Evolutionary conservation across 2,888 invertebrate genomes (phyloP), one percentile per base, ranked within the genome.

Genomic region (Apodemia hepburni): DNA sequence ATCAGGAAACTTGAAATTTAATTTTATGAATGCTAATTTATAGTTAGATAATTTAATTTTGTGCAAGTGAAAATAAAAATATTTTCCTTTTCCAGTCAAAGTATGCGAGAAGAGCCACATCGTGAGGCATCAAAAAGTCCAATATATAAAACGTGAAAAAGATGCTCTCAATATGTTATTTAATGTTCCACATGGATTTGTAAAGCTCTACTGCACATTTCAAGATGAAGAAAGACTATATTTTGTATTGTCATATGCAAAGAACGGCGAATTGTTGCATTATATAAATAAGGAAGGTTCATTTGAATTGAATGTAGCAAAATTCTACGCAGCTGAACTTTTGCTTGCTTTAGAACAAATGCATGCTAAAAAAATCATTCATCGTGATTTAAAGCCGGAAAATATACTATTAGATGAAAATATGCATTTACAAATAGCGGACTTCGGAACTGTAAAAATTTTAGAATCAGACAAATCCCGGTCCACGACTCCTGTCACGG

Each of bases 381-480:
- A 99, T 87, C 95, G 98, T 65, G 99, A 99, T 87, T 92, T 99
- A 73, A 99, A 99, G 83, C 99, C 99, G 7, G 98, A 99, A 87
- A 99, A 99, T 90, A 98, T 99, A 73, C 93, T 99, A 60, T 91
- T 99, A 71, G 97, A 97, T 86, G 97, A 98, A 81, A 95, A 96
- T 73, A 98, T 99, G 96, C 99, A 99, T 88, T 95, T 99, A 70
- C 93, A 97, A 77, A 96, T 99, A 67, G 98, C 98, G 57, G 99
- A 99, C 87, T 99, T 99, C 86, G 99, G 99, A 59, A 98, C 98
- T 61, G 97, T 98, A 1, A 98, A 98, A 88, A 96, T 98, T 70
- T 85, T 97, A 70, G 82, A 86, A 58, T 83, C 82, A 45, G 84
- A 89, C 69, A 83, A 81, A 68, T 79, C 81, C 63, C 71, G 78